A percentile compares a stretch with the other conserved stretches of the same genome.
Conservation (phyloP, 1,140 invertebrate genomes). For the Cyclina sinensis region DNA sequence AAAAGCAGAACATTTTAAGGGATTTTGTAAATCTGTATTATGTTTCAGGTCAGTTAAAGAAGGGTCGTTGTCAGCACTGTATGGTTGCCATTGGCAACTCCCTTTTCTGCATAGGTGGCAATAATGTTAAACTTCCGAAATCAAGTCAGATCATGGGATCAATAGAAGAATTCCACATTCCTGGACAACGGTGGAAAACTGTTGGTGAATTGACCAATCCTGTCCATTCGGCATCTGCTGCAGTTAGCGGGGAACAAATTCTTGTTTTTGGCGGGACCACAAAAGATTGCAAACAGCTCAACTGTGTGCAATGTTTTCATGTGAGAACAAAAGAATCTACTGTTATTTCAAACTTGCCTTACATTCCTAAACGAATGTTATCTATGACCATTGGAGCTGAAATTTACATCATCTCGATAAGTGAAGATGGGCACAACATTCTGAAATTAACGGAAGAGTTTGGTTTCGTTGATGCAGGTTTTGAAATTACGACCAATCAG, state of each 20-base stretch:
- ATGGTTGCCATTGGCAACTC: constrained; percentile 49
- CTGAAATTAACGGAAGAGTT: constrained; percentile 41
- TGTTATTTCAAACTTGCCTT: constrained; percentile 39
- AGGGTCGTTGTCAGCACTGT: constrained; percentile 28
- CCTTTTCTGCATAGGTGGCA: constrained; percentile 32
- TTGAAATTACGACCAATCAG: constrained; percentile 25
- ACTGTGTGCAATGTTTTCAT: constrained; percentile 68
- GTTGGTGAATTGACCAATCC: constrained; percentile 68
- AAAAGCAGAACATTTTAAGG: too few relatives aligned
- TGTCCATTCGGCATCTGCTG: constrained; percentile 67
- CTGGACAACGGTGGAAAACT: constrained; percentile 51
- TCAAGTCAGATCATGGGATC: constrained; percentile 32
- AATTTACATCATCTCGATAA: constrained; percentile 12
- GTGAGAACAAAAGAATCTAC: constrained; percentile 61
- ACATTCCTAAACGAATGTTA: not conserved
- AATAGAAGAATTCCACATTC: constrained; percentile 70
- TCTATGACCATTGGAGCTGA: constrained; percentile 28
- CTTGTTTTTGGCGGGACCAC: constrained; percentile 39
- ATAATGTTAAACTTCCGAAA: constrained; percentile 23
- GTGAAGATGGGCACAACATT: not conserved
- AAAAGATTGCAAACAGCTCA: constrained; percentile 14
- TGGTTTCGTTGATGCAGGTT: constrained; percentile 42
- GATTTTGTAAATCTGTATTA: not conserved
- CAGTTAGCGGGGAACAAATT: constrained; percentile 64
- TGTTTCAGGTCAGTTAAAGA: constrained; percentile 59